Evolutionary conservation across 1,140 invertebrate genomes (phyloP).

Genomic region (Drosophila orena): DNA sequence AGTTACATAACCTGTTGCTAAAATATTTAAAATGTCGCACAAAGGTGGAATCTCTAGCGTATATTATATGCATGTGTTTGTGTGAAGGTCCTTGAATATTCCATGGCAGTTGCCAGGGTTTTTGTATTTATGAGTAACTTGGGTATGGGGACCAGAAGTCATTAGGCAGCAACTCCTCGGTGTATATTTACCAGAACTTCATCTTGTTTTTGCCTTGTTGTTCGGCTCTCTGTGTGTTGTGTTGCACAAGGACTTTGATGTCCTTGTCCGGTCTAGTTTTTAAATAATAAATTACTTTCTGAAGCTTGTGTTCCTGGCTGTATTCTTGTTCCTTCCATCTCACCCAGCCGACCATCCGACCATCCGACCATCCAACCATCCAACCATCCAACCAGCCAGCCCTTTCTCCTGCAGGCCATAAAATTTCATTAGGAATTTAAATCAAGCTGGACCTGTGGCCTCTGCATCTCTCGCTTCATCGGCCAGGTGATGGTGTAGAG

Average conservation of each 20-base stretch:
- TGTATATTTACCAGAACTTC: constrained; percentile 54
- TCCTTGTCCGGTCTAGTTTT: constrained; percentile 55
- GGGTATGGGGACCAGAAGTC: constrained; percentile 42
- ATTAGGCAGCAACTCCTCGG: constrained; percentile 50
- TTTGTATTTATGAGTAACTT: constrained; percentile 44
- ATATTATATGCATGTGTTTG: constrained; percentile 3
- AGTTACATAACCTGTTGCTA: constrained; percentile 57
- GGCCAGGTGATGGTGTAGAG: constrained; percentile 22
- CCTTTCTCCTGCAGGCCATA: constrained; percentile 20
- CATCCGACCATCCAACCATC: neutral
- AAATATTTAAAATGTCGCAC: constrained; percentile 56
- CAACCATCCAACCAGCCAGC: neutral
- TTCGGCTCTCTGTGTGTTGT: neutral
- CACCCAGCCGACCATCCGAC: neutral
- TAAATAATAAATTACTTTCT: constrained; percentile 71
- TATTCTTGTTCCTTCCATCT: constrained; percentile 3
- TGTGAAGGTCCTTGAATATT: constrained; percentile 39
- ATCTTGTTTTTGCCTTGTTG: constrained; percentile 9
- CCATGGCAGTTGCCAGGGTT: constrained; percentile 36
- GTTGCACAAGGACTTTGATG: constrained; percentile 36
- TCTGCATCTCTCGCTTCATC: constrained; percentile 14
- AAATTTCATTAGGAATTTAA: constrained; percentile 70
- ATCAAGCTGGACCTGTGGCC: constrained; percentile 52
- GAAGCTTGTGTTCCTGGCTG: constrained; percentile 35
- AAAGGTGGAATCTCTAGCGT: constrained; percentile 32